Evolutionary conservation across 1,140 invertebrate species (phyloP).

Genomic region (Leptinotarsa lineolata): DNA sequence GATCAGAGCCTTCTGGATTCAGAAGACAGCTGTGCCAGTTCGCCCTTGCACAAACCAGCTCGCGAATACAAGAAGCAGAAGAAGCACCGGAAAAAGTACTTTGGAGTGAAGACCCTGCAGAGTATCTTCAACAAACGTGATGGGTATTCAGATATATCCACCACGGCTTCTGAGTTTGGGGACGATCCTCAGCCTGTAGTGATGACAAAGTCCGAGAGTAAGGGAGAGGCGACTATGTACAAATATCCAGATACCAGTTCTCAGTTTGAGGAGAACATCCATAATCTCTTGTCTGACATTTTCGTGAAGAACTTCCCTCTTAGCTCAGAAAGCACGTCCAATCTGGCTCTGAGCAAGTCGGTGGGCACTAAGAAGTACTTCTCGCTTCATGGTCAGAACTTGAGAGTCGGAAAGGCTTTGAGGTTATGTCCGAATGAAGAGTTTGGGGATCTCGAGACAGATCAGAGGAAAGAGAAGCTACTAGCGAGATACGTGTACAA

Average conservation of each 20-base stretch:
- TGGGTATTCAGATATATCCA: slow-evolving; percentile 55
- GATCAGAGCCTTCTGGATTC: slow-evolving; percentile 55
- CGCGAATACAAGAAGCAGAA: slow-evolving; percentile 52
- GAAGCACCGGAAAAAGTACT: slow-evolving; percentile 54
- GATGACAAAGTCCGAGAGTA: slow-evolving; percentile 5
- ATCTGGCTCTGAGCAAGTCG: slow-evolving; percentile 40
- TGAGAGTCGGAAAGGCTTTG: slow-evolving; percentile 53
- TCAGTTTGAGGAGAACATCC: slow-evolving; percentile 55
- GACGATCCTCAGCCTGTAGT: slow-evolving; percentile 37
- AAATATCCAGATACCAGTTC: slow-evolving; percentile 49
- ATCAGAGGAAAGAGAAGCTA: slow-evolving; percentile 54
- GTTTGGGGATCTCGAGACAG: slow-evolving; percentile 38
- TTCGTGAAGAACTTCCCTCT: slow-evolving; percentile 50
- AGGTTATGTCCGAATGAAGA: slow-evolving; percentile 53
- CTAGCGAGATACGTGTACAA: slow-evolving; percentile 55
- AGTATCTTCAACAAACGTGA: slow-evolving; percentile 56
- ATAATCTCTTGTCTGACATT: slow-evolving; percentile 54
- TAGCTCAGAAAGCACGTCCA: slow-evolving; percentile 30
- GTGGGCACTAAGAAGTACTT: slow-evolving; percentile 51
- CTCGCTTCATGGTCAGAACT: slow-evolving; percentile 48
- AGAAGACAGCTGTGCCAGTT: slow-evolving; percentile 51
- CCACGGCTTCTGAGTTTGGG: slow-evolving; percentile 51
- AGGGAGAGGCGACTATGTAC: slow-evolving; percentile 22
- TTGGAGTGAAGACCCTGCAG: slow-evolving; percentile 57
- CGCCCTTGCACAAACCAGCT: slow-evolving; percentile 49